phyloP scores from a whole-genome alignment of 1,140 invertebrate species.

The Diprion similis region DNA sequence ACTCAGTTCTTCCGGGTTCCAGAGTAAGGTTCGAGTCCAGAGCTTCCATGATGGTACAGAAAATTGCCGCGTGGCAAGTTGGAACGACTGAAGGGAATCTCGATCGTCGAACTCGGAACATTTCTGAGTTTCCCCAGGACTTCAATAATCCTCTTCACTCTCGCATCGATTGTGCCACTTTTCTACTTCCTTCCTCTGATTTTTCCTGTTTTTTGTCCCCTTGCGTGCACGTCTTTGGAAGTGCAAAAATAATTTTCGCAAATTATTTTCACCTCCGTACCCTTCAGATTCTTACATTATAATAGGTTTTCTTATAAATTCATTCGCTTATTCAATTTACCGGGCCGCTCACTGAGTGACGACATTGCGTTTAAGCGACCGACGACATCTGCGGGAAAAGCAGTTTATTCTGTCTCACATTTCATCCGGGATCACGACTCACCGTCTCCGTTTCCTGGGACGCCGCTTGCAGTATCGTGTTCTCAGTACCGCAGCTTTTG shows the following conservation, averaged over 20 bases:
- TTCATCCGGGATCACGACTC: not conserved
- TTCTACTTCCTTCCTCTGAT: not conserved
- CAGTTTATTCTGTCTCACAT: conserved; percentile 3
- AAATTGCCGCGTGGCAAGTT: not conserved
- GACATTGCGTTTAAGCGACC: not conserved
- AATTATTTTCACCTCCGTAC: too few species aligned
- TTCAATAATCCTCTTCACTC: not conserved
- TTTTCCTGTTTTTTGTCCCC: too few species aligned
- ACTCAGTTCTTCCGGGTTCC: not conserved
- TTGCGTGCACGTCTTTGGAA: not conserved
- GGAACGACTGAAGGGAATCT: not conserved
- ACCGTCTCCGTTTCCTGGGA: not conserved
- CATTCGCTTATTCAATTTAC: too few species aligned
- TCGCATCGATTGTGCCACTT: not conserved
- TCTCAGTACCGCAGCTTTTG: not conserved
- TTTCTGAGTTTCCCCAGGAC: not conserved
- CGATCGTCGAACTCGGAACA: not conserved
- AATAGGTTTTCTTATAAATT: too few species aligned
- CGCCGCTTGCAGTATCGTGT: not conserved
- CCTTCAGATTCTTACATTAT: too few species aligned
- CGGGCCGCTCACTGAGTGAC: not conserved
- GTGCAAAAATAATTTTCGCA: too few species aligned
- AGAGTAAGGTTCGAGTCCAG: not conserved
- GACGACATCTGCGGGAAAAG: not conserved
- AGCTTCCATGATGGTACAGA: not conserved